Evolutionary conservation across 2,888 invertebrate species (phyloP).

Genomic region (Corbicula japonica): DNA sequence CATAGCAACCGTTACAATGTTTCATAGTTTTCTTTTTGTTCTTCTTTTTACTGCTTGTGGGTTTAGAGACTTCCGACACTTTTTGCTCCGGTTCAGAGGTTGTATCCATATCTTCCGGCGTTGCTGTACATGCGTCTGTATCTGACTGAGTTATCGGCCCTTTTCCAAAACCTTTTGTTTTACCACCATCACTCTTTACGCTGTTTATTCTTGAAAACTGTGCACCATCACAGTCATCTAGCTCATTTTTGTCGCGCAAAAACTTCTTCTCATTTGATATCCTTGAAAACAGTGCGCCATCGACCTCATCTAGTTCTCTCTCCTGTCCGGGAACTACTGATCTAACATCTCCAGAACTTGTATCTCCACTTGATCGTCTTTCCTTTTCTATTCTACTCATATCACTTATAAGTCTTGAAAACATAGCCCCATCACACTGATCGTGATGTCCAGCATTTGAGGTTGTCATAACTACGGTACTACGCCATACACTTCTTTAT

Average conservation of each 20-base stretch:
- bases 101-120: not conserved
- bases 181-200: not conserved
- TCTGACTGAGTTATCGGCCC: not conserved
- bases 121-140: not conserved
- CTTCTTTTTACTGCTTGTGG: no score
- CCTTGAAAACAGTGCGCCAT: constrained; percentile 25
- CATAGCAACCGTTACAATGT: no score
- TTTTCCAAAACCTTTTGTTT: not conserved
- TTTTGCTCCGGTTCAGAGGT: not conserved
- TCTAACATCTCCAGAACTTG: not conserved
- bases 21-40: not conserved
- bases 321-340: not conserved
- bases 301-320: constrained; percentile 22
- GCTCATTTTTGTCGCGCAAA: no score
- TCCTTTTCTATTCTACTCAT: not conserved
- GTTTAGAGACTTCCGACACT: no score
- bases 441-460: not conserved
- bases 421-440: not conserved
- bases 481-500: no score
- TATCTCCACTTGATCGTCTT: not conserved
- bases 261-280: not conserved
- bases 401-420: not conserved
- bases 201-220: constrained; percentile 12
- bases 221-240: constrained; percentile 28
- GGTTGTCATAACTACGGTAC: no score